Evolutionary conservation across 2,797 vertebrate species (phyloP), one percentile per base, ranked within the genome.

Genomic region (Spea hammondii): DNA sequence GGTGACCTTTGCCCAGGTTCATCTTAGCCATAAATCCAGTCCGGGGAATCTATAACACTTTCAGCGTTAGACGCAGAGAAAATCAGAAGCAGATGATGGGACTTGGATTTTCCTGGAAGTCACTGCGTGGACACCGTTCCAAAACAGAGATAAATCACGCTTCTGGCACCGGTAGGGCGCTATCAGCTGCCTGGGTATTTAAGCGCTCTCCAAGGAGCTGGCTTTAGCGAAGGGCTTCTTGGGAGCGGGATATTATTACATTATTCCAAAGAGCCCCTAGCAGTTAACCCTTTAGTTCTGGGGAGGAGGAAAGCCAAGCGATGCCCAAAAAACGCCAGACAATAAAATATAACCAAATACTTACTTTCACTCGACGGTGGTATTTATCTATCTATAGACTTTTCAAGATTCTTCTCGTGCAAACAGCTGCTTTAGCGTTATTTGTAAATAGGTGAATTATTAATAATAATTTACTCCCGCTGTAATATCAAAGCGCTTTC

Each of bases 21-120:
- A 62, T 6, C 5, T 4, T 5, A 62, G 59, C 59, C 14, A 62
- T 62, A 62, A 62, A 62, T 62, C 59, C 12, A 14, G 8, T 5
- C n/a, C n/a, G 44, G 59, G 59, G 59, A 62, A 62, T 62, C n/a
- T 8, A 68, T 47, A 45, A 68, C 51, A 59, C 7, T 47, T n/a
- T 17, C n/a, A 8, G n/a, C 13, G 7, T 68, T 45, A 54, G 48
- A 62, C 64, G 48, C 50, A 76, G 7, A 6, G 44, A 45, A 76
- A 66, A 68, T 76, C 45, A 76, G 32, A 76, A 76, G 65, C 74
- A 76, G 74, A 76, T 76, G 64, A 67, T 64, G 65, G 53, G 68
- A 17, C 50, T 2, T 55, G 65, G 47, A 44, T 7, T 54, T 76
- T 76, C 74, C 64, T 76, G 65, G 65, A 76, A 76, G 60, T 59